Evolutionary conservation across 2,113 vertebrate genomes (phyloP).

Genomic region (Craseonycteris thonglongyai): DNA sequence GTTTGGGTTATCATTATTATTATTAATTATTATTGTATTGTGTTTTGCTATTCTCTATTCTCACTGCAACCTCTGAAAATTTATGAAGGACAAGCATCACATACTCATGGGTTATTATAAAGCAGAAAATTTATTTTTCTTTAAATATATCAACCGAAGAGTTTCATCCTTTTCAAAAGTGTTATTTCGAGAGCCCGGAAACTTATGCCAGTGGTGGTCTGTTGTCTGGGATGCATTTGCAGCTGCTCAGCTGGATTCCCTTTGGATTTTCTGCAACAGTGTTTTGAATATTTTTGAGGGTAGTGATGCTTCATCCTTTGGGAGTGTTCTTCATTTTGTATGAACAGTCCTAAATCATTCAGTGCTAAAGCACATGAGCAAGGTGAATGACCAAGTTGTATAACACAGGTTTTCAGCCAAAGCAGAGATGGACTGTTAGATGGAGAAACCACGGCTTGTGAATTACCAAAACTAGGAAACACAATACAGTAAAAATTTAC

Average conservation of each 20-base stretch:
- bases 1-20: neutral
- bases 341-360: conserved; percentile 3
- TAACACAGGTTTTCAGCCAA: neutral
- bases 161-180: neutral
- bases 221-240: neutral
- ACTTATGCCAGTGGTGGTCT: neutral
- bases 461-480: neutral
- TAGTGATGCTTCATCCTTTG: neutral
- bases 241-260: neutral
- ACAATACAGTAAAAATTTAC: neutral
- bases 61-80: neutral
- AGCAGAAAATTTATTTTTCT: neutral
- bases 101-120: neutral
- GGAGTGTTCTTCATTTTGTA: neutral
- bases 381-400: neutral
- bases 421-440: neutral
- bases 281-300: conserved; percentile 16
- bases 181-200: neutral
- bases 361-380: neutral
- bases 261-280: neutral
- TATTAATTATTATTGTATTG: neutral
- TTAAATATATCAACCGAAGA: neutral
- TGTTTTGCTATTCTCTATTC: neutral
- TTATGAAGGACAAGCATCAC: neutral
- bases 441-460: neutral